Base-by-base conservation (phyloP, 1,140 invertebrate species). In the Holotrichia oblita region DNA sequence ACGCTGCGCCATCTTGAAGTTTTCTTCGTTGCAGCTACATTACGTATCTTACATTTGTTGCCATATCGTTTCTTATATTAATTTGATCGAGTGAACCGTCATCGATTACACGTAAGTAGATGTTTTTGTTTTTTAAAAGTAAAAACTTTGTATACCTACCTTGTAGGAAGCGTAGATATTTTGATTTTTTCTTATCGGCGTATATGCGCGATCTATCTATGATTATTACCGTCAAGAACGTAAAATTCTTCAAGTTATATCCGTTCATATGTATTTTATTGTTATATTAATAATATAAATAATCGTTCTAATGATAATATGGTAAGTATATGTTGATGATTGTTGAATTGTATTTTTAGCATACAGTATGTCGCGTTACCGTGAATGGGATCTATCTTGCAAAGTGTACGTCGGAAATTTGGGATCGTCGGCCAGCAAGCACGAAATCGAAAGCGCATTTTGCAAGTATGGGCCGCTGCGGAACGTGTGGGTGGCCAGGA, bases 361-460 rank as follows among this genome's bases (percentile, higher is more conserved):
- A 14, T n/a, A 79, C 27, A 34, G 27, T 34, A 92, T 92, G 92
- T 93, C 92, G 80, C 91, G 94, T 80, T 96, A 95, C 88, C 91
- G 95, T 78, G 95, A 97, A 87, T 97, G 96, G 95, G 95, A 97
- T 85, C 88, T 97, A 48, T 95, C 96, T 22, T 98, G 97, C 87
- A 99, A 99, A 89, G 97, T 99, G 0, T 99, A 99, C 87, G 96
- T 99, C n/a, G 98, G 98, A 22, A 98, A 99, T 88, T 89, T 99
- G 48, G 95, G 95, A 9, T 96, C 94, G 75, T 95, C 95, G 84
- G 95, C 95, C 9, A 96, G 96, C 77, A 97, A 97, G 89, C 94
- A 95, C 87, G 96, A 97, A 88, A 94, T 97, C 81, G 96, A 97
- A 87, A 94, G 93, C 85, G 93, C 95, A 17, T 99, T 99, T 86